Base-by-base conservation (phyloP, 2,113 vertebrate genomes). In the Chaetodon trifascialis region DNA sequence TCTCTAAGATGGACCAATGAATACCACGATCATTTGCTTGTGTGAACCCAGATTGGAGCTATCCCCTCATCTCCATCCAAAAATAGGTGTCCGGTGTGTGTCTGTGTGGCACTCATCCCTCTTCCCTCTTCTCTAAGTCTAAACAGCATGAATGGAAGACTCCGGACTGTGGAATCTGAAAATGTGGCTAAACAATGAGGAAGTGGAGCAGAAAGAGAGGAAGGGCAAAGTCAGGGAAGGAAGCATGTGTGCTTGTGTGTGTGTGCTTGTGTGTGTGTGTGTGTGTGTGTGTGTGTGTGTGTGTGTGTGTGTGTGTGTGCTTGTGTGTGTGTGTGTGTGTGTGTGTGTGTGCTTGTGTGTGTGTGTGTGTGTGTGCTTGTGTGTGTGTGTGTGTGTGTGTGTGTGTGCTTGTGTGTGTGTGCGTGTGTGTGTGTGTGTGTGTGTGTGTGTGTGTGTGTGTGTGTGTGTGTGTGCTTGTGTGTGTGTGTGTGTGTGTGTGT, bases 201-300 rank as follows among this genome's bases (percentile, higher is more conserved):
- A 94, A 93, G 72, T 91, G 88, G 84, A 91, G 91, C 89, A 89
- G 87, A 94, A 91, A 76, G 40, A 84, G 76, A 78, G 75, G 73
- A 80, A 79, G 54, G 66, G 69, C 56, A 74, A 73, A 78, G 78
- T 71, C 30, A 68, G 44, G 67, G 23, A 70, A 74, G 69, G 38
- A 76, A 68, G 60, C 17, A 1, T 44, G 38, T 46, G 7, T 10
- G 60, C 44, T 11, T 23, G 30, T 34, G 14, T 47, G 23, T 79
- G 17, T 51, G 38, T n/a, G 10, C 49, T 3, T 63, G 30, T 52
- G 46, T 52, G 38, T 34, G 4, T 10, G 60, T 55, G 16, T 23
- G 30, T 34, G 19, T 55, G 36, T 79, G 17, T 51, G 38, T n/a
- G 10, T 66, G 56, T 71, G 11, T 81, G 49, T 40, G 38, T 40